Base-by-base conservation (phyloP, 37 sponge, comb jelly and placozoan species). In the Spongilla lacustris region DNA sequence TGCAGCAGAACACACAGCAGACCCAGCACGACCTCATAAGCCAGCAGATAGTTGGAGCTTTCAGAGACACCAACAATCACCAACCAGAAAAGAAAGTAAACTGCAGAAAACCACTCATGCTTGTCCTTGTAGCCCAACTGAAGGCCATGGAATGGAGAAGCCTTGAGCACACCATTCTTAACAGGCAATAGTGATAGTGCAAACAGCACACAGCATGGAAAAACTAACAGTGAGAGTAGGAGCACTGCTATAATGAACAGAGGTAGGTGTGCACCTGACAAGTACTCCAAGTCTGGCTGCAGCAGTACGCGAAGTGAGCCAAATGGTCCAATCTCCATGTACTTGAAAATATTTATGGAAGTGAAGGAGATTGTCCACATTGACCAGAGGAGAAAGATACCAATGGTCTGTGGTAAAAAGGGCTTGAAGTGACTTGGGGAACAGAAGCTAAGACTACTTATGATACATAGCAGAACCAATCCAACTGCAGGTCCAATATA, bases 111-210 rank as follows among this genome's bases (percentile, higher is more conserved):
- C 80, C 80, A 79, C 17, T 67, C 67, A 79, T 24, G 22, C 24
- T 79, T 79, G 24, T 50, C 66, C 12, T 50, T 28, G 36, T 58
- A 79, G 19, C 68, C 29, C 29, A 68, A 58, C 66, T 50, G 80
- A 50, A 79, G 36, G 5, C 66, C 80, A 50, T 58, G 48, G 21
- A 79, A 32, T 6, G 68, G 67, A 29, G 10, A 37, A 24, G 66
- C 10, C 14, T 67, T 66, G 66, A 66, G 66, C 68, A 79, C 27
- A 49, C 68, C 10, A 1, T 17, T 14, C 58, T 58, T 58, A 29
- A 25, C 3, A 4, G 28, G n/a, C 49, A 79, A 79, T 12, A 28
- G n/a, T 2, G 58, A 49, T 9, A 50, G 29, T 10, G 5, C n/a
- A n/a, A 79, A 21, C 49, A 79, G 8, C 24, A n/a, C 24, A 10